Evolutionary conservation across 2,888 invertebrate species (phyloP).

Genomic region (Ophioninae sp.): DNA sequence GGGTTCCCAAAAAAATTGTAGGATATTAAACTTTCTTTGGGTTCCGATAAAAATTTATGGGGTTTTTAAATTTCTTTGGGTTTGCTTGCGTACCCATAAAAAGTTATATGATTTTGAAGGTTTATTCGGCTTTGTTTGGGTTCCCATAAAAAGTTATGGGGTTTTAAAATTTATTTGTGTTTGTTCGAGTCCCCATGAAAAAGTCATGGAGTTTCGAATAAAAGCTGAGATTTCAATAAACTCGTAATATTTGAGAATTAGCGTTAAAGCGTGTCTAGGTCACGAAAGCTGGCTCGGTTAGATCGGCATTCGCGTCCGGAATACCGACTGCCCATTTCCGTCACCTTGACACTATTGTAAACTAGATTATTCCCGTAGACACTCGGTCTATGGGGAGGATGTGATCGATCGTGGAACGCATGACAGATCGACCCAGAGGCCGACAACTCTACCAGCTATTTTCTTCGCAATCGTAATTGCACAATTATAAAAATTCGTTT

Average conservation of each 20-base stretch:
- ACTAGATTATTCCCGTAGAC: neutral
- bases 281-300: conserved; percentile 28
- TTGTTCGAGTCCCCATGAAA: no score
- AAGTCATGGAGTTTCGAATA: no score
- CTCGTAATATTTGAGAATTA: neutral
- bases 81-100: no score
- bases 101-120: no score
- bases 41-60: no score
- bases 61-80: no score
- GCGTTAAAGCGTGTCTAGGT: conserved; percentile 39
- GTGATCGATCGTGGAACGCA: neutral
- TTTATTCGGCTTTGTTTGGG: no score
- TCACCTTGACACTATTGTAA: neutral
- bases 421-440: conserved; percentile 22
- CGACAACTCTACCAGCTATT: conserved; percentile 10
- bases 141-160: no score
- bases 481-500: conserved; percentile 19
- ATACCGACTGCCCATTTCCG: conserved; percentile 8
- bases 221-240: no score
- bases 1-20: no score
- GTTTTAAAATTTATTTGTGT: no score
- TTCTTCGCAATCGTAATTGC: conserved; percentile 22
- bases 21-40: no score
- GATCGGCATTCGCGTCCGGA: conserved; percentile 31
- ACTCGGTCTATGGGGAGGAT: conserved; percentile 6